Conservation (phyloP, 2,113 vertebrate genomes). For the Fregata magnificens region DNA sequence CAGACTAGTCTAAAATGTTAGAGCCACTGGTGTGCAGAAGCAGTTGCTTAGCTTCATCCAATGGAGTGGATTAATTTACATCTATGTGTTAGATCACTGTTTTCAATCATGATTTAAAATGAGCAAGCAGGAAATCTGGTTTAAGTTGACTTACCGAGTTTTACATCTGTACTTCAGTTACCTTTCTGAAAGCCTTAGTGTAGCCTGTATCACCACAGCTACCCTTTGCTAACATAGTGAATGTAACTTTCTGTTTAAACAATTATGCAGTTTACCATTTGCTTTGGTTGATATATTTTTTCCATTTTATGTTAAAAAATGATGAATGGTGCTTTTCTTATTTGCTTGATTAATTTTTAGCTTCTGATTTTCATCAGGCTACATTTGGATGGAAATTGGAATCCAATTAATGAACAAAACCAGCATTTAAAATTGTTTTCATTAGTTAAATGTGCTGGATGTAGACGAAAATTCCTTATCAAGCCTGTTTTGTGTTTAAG, state of each 20-base stretch:
- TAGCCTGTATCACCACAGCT: neutral
- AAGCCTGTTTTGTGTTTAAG: neutral
- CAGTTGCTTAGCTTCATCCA: neutral
- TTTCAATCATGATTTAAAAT: neutral
- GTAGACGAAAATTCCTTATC: neutral
- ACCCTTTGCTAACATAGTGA: neutral
- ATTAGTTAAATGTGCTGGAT: neutral
- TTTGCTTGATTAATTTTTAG: conserved; percentile 11
- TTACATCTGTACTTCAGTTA: neutral
- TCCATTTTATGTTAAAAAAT: neutral
- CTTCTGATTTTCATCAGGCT: conserved; percentile 9
- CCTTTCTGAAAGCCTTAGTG: neutral
- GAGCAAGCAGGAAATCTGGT: neutral
- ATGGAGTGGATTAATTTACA: neutral
- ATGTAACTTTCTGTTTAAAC: neutral
- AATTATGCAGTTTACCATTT: neutral
- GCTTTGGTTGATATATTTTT: neutral
- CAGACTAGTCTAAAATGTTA: neutral
- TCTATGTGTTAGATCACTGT: neutral
- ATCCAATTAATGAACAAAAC: conserved; percentile 19
- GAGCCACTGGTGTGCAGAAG: neutral
- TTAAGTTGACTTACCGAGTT: neutral
- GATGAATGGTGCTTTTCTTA: neutral
- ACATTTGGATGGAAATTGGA: neutral
- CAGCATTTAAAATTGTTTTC: neutral